These are phyloP conservation scores for Delphinapterus leucas DNA, from an alignment of 2,113 vertebrate species.

Conservation along the genomic window DNA sequence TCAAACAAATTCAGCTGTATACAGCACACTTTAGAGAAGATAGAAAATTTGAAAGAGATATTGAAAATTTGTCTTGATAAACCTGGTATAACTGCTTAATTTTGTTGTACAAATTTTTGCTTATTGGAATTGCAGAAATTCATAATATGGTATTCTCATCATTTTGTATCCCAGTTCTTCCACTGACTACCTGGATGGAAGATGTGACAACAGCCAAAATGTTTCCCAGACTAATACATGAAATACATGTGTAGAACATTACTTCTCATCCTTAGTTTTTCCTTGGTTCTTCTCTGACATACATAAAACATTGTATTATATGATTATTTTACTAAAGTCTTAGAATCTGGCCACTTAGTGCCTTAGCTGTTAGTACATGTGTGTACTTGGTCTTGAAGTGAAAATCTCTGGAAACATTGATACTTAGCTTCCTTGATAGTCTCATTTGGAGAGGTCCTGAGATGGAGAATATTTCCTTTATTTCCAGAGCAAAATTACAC, in stretches of 20 bases:
- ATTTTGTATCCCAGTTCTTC: not conserved
- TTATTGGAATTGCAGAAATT: not conserved
- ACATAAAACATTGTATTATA: not conserved
- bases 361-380: not conserved
- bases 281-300: not conserved
- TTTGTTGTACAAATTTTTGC: not conserved
- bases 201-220: not conserved
- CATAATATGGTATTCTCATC: not conserved
- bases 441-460: not conserved
- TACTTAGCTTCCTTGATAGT: not conserved
- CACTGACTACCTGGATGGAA: not conserved
- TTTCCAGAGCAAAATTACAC: not conserved
- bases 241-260: not conserved
- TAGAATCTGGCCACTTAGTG: not conserved
- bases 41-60: no score
- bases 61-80: not conserved
- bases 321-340: not conserved
- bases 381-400: not conserved
- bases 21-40: no score
- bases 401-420: not conserved
- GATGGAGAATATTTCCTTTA: not conserved
- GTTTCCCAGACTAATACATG: not conserved
- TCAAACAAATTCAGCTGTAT: not conserved
- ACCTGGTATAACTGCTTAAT: not conserved
- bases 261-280: not conserved